Conservation (phyloP, 2,797 vertebrate species). For the Characodon lateralis region DNA sequence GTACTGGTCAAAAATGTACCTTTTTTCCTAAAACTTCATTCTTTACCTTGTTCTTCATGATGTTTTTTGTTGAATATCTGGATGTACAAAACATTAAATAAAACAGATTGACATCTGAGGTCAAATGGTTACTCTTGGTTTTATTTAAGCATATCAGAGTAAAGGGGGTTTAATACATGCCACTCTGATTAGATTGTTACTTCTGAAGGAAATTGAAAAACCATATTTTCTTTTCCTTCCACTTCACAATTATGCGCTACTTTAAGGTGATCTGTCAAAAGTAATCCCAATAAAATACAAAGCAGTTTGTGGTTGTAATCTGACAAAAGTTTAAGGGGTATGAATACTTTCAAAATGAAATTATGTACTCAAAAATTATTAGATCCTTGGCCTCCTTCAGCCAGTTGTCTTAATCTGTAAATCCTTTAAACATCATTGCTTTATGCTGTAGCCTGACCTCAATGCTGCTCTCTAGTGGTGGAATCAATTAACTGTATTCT, state of each 20-base stretch:
- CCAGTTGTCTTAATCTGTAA: neutral
- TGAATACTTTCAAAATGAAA: neutral
- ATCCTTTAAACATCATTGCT: neutral
- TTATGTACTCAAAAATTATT: neutral
- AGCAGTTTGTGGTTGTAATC: neutral
- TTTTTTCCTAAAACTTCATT: no score
- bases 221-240: no score
- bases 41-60: no score
- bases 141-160: neutral
- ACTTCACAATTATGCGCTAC: neutral
- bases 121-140: neutral
- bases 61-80: no score
- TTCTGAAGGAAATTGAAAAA: no score
- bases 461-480: conserved; percentile 39
- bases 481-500: neutral
- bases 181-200: no score
- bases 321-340: neutral
- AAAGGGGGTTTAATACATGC: neutral
- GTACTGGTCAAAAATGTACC: no score
- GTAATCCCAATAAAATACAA: neutral
- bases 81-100: neutral
- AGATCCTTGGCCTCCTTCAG: neutral
- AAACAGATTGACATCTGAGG: neutral
- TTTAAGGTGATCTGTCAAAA: neutral
- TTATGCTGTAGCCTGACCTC: conserved; percentile 3